Base-by-base conservation (phyloP, 2,888 invertebrate species). In the Orchesellides sinensis region DNA sequence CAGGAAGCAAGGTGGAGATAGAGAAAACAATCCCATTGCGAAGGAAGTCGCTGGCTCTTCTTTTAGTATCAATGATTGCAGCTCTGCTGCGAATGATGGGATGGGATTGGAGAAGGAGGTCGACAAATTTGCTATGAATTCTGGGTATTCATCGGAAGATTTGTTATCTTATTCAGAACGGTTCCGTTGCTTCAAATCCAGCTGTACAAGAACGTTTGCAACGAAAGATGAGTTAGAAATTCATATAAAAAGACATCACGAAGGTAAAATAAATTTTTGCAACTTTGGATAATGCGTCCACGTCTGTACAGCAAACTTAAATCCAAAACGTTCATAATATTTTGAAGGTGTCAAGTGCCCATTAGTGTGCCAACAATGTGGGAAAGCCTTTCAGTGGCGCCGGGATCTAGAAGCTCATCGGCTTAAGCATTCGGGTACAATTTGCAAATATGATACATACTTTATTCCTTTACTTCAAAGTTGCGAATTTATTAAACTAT, bases 221-320 rank as follows among this genome's bases (percentile, higher is more conserved):
- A 40, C 70, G 0, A 19, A 59, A 40, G 79, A 79, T 1, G 79
- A 79, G 19, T 19, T 79, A 17, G 65, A 79, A 4, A 79, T 79
- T 35, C 79, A 79, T 23, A 27, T 70, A 0, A 63, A 70, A 25
- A 40, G 79, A 35, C 65, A 70, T 79, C 79, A 79, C 17, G 79
- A 79, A 63, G 79, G 77, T 68, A 45, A 3, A 3, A 23, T 27
- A 59, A 17, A 63, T 35, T 63, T 63, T 3, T 63, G 2, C 27
- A 35, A 17, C n/a, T 47, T 59, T 27, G n/a, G 25, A 27, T n/a
- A 54, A 54, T 54, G 4, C 14, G 21, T 54, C 21, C 54, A 19
- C 21, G 5, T 19, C 2, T 14, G 32, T 32, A 32, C 10, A 32
- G 32, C 10, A 32, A 32, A 5, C 32, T 32, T 32, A 32, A 32